A percentile compares a stretch with the other conserved stretches of the same genome.
Evolutionary conservation across 2,888 invertebrate genomes (phyloP).

Genomic region (Phyllotreta striolata): DNA sequence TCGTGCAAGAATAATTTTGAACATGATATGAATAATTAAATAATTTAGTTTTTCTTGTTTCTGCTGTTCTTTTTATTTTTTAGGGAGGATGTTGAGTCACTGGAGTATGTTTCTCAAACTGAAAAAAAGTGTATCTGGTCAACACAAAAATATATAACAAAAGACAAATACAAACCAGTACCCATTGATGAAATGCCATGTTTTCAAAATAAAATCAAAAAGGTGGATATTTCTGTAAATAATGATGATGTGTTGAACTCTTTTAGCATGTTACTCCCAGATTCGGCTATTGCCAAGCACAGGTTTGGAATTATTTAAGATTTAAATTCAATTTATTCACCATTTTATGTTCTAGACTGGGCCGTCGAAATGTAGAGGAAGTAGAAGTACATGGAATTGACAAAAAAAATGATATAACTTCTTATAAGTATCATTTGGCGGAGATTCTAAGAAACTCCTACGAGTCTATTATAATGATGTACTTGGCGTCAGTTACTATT

Average conservation of each 20-base stretch:
- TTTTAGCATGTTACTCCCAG: slow-evolving; percentile 10
- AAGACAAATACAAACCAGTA: slow-evolving; percentile 12
- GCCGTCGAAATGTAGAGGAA: neutral
- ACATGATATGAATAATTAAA: neutral
- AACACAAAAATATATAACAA: slow-evolving; percentile 9
- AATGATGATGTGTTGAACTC: neutral
- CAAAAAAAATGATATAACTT: neutral
- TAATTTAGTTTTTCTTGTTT: slow-evolving; percentile 5
- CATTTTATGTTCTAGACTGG: neutral
- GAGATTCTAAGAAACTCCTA: slow-evolving; percentile 18
- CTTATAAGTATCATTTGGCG: neutral
- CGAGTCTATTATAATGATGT: slow-evolving; percentile 16
- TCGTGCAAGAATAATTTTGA: slow-evolving; percentile 12
- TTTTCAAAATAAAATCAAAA: slow-evolving; percentile 2
- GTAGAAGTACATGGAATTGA: neutral
- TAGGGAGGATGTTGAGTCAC: neutral
- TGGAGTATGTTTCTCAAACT: slow-evolving; percentile 3
- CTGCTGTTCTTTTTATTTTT: no score
- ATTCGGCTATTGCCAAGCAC: slow-evolving; percentile 15
- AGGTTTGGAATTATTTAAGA: slow-evolving; percentile 13
- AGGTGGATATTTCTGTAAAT: neutral
- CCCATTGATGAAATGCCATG: slow-evolving; percentile 12
- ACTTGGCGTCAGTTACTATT: slow-evolving; percentile 6
- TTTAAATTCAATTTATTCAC: neutral
- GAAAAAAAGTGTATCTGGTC: slow-evolving; percentile 17